Base-by-base conservation (phyloP, 2,113 vertebrate genomes). In the Bos indicus region DNA sequence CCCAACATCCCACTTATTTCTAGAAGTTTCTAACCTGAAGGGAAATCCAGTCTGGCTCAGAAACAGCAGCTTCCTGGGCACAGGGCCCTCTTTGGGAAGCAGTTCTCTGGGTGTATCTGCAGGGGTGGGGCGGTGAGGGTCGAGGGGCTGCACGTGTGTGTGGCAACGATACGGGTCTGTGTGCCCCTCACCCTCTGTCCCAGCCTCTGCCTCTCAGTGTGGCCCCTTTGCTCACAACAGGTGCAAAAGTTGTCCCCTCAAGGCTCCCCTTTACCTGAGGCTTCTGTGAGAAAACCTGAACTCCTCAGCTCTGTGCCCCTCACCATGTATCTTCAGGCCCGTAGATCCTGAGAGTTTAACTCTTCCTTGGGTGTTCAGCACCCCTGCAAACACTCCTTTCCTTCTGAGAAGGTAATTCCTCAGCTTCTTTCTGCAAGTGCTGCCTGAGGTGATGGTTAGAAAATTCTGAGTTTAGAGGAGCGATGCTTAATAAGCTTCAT, bases 91-190 rank as follows among this genome's bases (percentile, higher is more conserved):
- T 43, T 28, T 15, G 7, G 28, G 16, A 71, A 57, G 59, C 3
- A 48, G 78, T 7, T 4, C 4, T 54, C 71, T 0, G 33, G 15
- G 60, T 46, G 0, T 3, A 6, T 33, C 64, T 30, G 26, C n/a
- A 19, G 88, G 7, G 57, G 19, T 3, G 10, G 78, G 78, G 43
- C 0, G 2, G 6, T 14, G 30, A 19, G 23, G 9, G 33, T n/a
- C 4, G 43, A 10, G 59, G 13, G 2, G 10, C 14, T 28, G 0
- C 0, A 3, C 6, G 17, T 48, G 36, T 36, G 0, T 14, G 1
- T 26, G 14, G 21, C 21, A 46, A 46, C 8, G 11, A 13, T 14
- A 13, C 1, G 5, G 43, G 11, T 15, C 36, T 28, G 57, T 10
- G 33, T 7, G 1, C 12, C 13, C 43, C 30, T 23, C 15, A 12